A percentile compares a stretch with the other conserved stretches of the same genome.
Conservation (phyloP, 1,140 invertebrate genomes). For the Rhopalosiphum padi region DNA sequence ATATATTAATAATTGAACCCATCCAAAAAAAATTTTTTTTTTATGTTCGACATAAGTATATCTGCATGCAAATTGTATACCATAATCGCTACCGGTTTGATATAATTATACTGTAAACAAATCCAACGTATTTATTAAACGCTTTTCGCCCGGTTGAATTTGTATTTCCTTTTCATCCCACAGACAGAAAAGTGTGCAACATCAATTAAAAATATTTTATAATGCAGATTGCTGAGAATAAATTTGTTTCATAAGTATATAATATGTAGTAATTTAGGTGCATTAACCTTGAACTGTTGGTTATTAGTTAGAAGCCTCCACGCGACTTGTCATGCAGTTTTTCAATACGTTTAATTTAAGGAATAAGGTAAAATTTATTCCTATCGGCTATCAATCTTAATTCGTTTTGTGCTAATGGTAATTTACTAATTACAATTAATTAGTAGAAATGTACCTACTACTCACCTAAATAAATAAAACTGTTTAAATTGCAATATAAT, state of each 20-base stretch:
- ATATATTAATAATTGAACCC: neutral
- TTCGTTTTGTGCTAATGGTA: neutral
- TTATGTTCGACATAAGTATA: neutral
- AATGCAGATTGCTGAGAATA: neutral
- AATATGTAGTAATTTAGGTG: conserved; percentile 15
- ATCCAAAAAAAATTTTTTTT: neutral
- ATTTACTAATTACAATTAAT: neutral
- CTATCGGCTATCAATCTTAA: neutral
- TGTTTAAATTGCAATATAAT: neutral
- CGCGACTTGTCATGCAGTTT: neutral
- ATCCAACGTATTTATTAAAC: neutral
- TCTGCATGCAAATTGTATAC: neutral
- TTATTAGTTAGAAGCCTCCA: neutral
- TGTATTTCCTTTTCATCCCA: neutral
- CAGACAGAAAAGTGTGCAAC: neutral
- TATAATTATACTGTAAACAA: neutral
- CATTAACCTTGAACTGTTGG: neutral
- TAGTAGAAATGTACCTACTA: neutral
- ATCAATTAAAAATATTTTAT: neutral
- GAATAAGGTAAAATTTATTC: neutral
- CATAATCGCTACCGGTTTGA: neutral
- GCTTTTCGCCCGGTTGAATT: neutral
- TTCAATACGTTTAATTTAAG: neutral
- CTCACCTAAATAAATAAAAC: neutral
- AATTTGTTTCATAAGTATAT: neutral